Evolutionary conservation across 37 sponge, comb jelly and placozoan genomes (phyloP), one percentile per base, ranked within the genome.

Genomic region (Bolinopsis microptera): DNA sequence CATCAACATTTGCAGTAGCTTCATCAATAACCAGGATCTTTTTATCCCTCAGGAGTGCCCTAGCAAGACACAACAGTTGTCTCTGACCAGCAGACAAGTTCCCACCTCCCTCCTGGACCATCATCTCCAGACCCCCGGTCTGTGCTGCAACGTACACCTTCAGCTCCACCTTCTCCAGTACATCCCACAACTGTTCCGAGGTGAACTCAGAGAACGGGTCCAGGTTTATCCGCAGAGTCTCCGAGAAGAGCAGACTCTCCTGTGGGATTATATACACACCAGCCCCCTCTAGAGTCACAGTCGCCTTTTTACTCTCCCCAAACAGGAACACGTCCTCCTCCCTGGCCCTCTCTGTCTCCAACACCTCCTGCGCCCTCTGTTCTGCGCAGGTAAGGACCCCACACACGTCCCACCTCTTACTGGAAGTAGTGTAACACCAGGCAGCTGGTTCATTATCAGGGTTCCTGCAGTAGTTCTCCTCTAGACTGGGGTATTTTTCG

Each of bases 251-350:
- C 31, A 97, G 94, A 28, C 96, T 97, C 86, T 97, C 98, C 94
- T 97, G 97, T 34, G 98, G 98, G 48, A 97, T 97, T 82, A 96
- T 96, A 93, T n/a, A n/a, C n/a, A n/a, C n/a, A n/a, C n/a, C n/a
- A n/a, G n/a, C n/a, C n/a, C n/a, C n/a, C n/a, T n/a, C n/a, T n/a
- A n/a, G n/a, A n/a, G n/a, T n/a, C n/a, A n/a, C n/a, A n/a, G n/a
- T n/a, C n/a, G n/a, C n/a, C n/a, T n/a, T n/a, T n/a, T n/a, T n/a
- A n/a, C n/a, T n/a, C n/a, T n/a, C n/a, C n/a, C n/a, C n/a, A n/a
- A n/a, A n/a, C n/a, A n/a, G n/a, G n/a, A n/a, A n/a, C n/a, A n/a
- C n/a, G n/a, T n/a, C n/a, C n/a, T n/a, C n/a, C n/a, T n/a, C n/a
- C n/a, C n/a, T n/a, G n/a, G n/a, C n/a, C n/a, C n/a, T n/a, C n/a